Evolutionary conservation across 2,797 vertebrate genomes (phyloP), one percentile per base, ranked within the genome.

Genomic region (Antennarius maculatus): DNA sequence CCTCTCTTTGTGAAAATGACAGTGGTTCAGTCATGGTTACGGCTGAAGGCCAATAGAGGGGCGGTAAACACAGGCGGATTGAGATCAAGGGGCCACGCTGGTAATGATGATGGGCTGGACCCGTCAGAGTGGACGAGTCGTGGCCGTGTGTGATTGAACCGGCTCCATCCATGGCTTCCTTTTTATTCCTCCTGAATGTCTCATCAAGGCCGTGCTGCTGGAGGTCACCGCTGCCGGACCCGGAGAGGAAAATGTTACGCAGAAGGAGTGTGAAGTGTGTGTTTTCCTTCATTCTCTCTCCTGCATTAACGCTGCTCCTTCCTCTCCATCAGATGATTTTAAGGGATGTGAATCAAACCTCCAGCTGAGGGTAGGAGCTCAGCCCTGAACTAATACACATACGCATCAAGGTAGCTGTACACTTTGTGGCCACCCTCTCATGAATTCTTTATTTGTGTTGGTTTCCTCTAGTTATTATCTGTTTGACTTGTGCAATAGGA

Each of bases 401-500:
- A 52, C 65, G 48, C 66, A 78, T 61, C 53, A 65, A 74, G 62
- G 52, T 37, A 60, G 74, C 72, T 23, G 5, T 61, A 7, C 51
- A 53, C 59, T 51, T 61, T 52, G 58, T 14, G 43, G 63, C 51
- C 57, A 17, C 53, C 63, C 67, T 49, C 82, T 88, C 89, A 88
- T 89, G 76, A 86, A 90, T 90, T 81, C 73, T 90, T 90, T 78
- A 89, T 89, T 69, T 42, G 39, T 65, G 50, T 57, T 51, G 62
- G 83, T 86, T 86, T 87, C 82, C 86, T 81, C 76, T 61, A 60
- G 59, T 85, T 76, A 79, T 80, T 78, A 78, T 82, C 75, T 62
- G 54, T 61, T 54, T 61, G 61, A 76, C 74, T 59, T 51, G 3
- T 56, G 50, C 34, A 34, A 45, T 58, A 73, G 46, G 65, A 69